phyloP scores from a whole-genome alignment of 2,888 invertebrate species.

The Diadromus collaris region DNA sequence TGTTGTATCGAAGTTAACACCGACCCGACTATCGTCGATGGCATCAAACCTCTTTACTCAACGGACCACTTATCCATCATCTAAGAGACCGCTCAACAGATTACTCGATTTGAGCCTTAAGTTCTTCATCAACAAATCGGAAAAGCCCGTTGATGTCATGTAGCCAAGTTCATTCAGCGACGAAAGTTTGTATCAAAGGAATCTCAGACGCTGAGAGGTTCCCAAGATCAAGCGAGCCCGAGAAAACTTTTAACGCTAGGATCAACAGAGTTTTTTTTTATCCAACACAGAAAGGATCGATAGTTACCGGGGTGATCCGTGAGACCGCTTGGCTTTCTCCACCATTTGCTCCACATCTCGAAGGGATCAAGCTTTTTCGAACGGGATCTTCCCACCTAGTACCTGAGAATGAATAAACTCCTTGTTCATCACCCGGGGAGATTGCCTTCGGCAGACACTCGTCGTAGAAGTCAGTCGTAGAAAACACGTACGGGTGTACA shows the following conservation, averaged over 20 bases:
- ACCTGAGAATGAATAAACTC: conserved; percentile 43
- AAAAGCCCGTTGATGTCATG: not conserved
- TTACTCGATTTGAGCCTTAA: not conserved
- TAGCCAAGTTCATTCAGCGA: not conserved
- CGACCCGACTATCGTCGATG: not conserved
- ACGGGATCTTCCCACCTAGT: conserved; percentile 2
- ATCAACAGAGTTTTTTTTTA: not conserved
- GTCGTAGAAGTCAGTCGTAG: conserved; percentile 4
- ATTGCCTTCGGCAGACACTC: conserved; percentile 35
- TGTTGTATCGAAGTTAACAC: no score
- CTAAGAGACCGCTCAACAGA: not conserved
- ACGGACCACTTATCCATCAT: not conserved
- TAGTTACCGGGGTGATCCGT: not conserved
- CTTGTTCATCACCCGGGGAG: conserved; percentile 31
- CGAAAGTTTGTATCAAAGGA: not conserved
- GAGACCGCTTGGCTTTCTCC: not conserved
- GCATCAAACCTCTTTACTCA: not conserved
- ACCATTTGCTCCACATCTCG: not conserved
- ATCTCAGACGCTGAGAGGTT: not conserved
- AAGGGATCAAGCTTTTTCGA: conserved; percentile 3
- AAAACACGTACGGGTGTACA: not conserved
- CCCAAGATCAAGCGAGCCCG: not conserved
- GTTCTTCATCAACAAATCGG: not conserved
- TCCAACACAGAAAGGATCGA: not conserved
- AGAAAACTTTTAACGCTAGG: not conserved